These are phyloP conservation scores for Pedionomus torquatus DNA, from an alignment of 2,113 vertebrate genomes.

Conservation along the genomic window DNA sequence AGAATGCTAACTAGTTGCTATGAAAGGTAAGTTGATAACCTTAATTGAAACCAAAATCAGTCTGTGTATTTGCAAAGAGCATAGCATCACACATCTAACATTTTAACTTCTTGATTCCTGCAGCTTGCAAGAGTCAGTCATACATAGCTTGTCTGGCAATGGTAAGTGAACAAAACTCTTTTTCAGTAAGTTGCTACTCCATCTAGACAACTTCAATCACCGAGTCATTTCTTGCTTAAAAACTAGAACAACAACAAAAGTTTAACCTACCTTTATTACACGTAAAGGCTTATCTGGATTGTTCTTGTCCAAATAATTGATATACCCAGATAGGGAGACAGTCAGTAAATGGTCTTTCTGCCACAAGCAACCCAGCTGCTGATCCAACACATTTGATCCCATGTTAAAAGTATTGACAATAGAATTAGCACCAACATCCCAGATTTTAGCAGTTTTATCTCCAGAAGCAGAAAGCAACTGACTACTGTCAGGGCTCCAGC, in stretches of 20 bases:
- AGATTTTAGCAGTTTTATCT: conserved; percentile 95
- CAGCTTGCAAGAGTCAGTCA: background rate
- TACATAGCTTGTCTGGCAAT: background rate
- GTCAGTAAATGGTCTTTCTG: conserved; percentile 91
- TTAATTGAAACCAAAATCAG: background rate
- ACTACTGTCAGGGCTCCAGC: conserved; percentile 92
- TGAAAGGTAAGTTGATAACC: background rate
- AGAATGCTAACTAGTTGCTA: background rate
- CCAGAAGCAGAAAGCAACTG: conserved; percentile 94
- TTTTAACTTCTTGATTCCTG: background rate
- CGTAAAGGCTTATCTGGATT: conserved; percentile 90
- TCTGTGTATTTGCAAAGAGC: background rate
- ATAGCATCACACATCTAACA: background rate
- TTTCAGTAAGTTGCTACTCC: background rate
- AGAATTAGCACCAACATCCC: conserved; percentile 86
- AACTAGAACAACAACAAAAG: background rate
- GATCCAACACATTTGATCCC: conserved; percentile 88
- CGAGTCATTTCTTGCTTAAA: background rate
- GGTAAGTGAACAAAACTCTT: background rate
- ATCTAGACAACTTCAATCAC: background rate
- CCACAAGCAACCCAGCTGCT: conserved; percentile 98
- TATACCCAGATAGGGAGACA: conserved; percentile 91
- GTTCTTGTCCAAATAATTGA: conserved; percentile 97
- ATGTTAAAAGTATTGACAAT: conserved; percentile 89
- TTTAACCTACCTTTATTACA: conserved; percentile 85